Conservation (phyloP, 1,140 invertebrate species). For the Pararge aegeria region DNA sequence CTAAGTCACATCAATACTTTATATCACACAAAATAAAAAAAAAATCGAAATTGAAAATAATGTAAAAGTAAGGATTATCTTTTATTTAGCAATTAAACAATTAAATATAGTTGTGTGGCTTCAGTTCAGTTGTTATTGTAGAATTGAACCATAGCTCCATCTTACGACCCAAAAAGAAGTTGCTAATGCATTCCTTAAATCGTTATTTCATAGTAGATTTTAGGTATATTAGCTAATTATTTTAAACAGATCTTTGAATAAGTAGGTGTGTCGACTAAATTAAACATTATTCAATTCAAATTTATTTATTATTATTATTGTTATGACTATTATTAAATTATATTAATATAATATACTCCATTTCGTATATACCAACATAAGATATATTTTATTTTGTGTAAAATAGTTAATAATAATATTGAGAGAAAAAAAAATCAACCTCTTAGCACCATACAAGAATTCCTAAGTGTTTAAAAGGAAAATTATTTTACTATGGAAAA, state of each 20-base stretch:
- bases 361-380: slow-evolving; percentile 11
- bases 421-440: slow-evolving; percentile 21
- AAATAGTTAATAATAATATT: slow-evolving; percentile 6
- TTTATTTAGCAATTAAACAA: too few relatives aligned
- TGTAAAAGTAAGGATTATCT: too few relatives aligned
- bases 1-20: too few relatives aligned
- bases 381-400: slow-evolving; percentile 5
- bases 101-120: too few relatives aligned
- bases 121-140: too few relatives aligned
- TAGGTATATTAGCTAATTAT: too few relatives aligned
- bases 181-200: too few relatives aligned
- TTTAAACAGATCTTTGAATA: neutral
- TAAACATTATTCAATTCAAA: slow-evolving; percentile 1
- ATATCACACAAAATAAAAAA: too few relatives aligned
- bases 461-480: slow-evolving; percentile 18
- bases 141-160: too few relatives aligned
- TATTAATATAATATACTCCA: slow-evolving; percentile 1
- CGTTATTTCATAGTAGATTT: too few relatives aligned
- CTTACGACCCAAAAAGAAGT: too few relatives aligned
- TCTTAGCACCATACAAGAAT: slow-evolving; percentile 35
- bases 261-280: neutral
- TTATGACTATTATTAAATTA: neutral
- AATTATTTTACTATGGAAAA: neutral
- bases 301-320: neutral
- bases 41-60: too few relatives aligned